These are phyloP conservation scores for Pseudorhombus dupliciocellatus DNA, from an alignment of 2,113 vertebrate species.

Conservation along the genomic window DNA sequence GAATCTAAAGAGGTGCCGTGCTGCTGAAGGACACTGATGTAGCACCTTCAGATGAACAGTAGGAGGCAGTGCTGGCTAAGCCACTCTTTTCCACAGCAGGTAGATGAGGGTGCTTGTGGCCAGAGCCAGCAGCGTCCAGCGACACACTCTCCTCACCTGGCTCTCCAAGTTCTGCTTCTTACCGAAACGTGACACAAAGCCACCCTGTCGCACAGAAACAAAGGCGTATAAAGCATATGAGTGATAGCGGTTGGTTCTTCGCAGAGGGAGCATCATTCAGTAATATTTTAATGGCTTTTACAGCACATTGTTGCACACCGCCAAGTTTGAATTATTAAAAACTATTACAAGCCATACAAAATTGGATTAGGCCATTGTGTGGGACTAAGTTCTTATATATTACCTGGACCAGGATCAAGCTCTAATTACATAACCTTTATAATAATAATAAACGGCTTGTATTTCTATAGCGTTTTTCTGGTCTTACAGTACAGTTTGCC, in stretches of 20 bases:
- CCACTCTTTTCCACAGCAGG: conserved; percentile 61
- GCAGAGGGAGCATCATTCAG: neutral
- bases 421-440: neutral
- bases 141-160: conserved; percentile 71
- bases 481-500: no score
- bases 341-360: no score
- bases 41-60: neutral
- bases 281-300: no score
- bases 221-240: no score
- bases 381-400: neutral
- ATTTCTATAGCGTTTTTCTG: no score
- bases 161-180: conserved; percentile 71
- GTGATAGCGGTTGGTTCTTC: no score
- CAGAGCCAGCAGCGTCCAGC: conserved; percentile 71
- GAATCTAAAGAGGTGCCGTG: neutral
- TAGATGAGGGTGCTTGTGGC: conserved; percentile 59
- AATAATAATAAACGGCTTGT: no score
- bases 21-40: neutral
- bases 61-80: conserved; percentile 59
- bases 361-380: no score
- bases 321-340: no score
- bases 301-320: no score
- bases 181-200: conserved; percentile 75
- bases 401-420: neutral
- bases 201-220: conserved; percentile 56